These are phyloP conservation scores for Poliocrania exsul DNA, from an alignment of 2,797 vertebrate genomes.

Conservation along the genomic window DNA sequence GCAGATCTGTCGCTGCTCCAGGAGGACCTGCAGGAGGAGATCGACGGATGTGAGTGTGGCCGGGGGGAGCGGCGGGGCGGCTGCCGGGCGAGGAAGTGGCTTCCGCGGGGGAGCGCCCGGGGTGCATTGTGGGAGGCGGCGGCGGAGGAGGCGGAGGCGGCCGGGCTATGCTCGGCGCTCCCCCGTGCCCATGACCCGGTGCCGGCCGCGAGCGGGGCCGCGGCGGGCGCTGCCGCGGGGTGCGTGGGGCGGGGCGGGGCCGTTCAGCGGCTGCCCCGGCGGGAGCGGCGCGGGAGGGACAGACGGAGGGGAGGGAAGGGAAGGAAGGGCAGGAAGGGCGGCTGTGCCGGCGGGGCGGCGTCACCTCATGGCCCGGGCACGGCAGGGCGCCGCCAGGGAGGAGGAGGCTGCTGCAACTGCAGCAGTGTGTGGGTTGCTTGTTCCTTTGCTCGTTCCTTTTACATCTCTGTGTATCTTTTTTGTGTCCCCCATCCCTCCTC, in stretches of 20 bases:
- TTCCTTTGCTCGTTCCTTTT: not conserved
- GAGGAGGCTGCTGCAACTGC: not conserved
- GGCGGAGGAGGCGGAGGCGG: not conserved
- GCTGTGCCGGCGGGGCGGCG: not conserved
- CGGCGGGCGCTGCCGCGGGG: constrained; percentile 7
- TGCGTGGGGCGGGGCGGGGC: not conserved
- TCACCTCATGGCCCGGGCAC: not conserved
- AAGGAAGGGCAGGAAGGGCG: not conserved
- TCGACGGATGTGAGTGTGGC: constrained; percentile 85
- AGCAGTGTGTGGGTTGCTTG: not conserved
- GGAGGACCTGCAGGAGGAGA: constrained; percentile 86
- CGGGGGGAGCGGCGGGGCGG: not conserved
- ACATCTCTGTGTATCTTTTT: not conserved
- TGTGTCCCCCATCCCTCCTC: not conserved
- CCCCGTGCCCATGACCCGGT: constrained; percentile 2
- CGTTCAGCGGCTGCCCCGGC: not conserved
- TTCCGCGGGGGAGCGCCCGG: constrained; percentile 7
- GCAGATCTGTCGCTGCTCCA: constrained; percentile 87
- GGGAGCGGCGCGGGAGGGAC: not conserved
- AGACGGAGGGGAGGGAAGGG: not conserved
- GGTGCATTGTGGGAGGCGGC: constrained; percentile 64
- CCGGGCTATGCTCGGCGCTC: not conserved
- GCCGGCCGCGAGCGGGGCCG: not conserved
- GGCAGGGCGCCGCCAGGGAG: not conserved
- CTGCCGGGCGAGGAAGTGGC: not conserved